phyloP scores from a whole-genome alignment of 2,888 invertebrate genomes.

The Empis stercorea region DNA sequence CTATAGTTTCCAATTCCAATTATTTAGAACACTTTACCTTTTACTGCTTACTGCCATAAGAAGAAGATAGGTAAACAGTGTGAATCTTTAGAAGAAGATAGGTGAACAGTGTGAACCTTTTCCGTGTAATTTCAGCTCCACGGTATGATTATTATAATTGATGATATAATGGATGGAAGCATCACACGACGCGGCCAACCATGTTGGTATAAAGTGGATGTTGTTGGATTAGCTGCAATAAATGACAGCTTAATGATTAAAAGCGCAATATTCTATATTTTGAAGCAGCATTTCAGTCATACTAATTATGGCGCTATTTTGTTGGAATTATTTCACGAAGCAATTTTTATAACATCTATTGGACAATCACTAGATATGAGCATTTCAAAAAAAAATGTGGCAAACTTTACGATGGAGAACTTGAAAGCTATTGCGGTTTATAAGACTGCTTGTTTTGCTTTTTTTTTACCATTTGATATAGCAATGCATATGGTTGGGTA shows the following conservation, averaged over 20 bases:
- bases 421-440: slow-evolving; percentile 81
- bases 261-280: slow-evolving; percentile 60
- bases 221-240: slow-evolving; percentile 60
- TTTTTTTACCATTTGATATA: slow-evolving; percentile 78
- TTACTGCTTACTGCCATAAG: too few species aligned
- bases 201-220: slow-evolving; percentile 77
- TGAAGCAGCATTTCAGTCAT: slow-evolving; percentile 62
- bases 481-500: slow-evolving; percentile 76
- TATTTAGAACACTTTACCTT: too few species aligned
- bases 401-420: slow-evolving; percentile 69
- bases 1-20: too few species aligned
- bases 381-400: slow-evolving; percentile 48
- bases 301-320: slow-evolving; percentile 65
- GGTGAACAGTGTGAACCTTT: too few species aligned
- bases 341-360: slow-evolving; percentile 25
- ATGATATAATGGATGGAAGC: slow-evolving; percentile 86
- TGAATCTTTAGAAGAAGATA: too few species aligned
- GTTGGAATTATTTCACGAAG: slow-evolving; percentile 66
- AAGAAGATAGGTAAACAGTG: slow-evolving; percentile 54
- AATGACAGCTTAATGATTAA: slow-evolving; percentile 80
- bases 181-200: slow-evolving; percentile 70
- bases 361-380: slow-evolving; percentile 58
- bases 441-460: slow-evolving; percentile 89
- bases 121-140: slow-evolving; percentile 72
- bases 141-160: slow-evolving; percentile 70